Base-by-base conservation (phyloP, 64 coral and sea anemone species). In the Pocillopora verrucosa region DNA sequence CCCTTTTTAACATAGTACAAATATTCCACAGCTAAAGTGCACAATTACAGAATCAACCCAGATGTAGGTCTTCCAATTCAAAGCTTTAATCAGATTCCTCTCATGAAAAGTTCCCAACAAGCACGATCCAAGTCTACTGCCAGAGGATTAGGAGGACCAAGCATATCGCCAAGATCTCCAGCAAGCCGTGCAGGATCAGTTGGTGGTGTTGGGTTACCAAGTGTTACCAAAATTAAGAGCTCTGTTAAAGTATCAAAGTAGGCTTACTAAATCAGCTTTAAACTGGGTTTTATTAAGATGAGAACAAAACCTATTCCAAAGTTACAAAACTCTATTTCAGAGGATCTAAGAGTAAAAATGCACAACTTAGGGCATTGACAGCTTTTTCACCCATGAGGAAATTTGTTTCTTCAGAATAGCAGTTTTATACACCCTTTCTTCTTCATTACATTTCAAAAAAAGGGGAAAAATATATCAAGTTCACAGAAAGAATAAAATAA, bases 31-130 rank as follows among this genome's bases (percentile, higher is more conserved):
- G 90, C 83, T 4, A 92, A 80, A 79, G 78, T 92, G 1, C 76
- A 92, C 84, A 80, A 77, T 59, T 87, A 87, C 24, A 87, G 78
- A 36, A 59, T 92, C 75, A 92, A 92, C 69, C 90, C 90, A 45
- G 90, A 92, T 17, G 80, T 87, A 13, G 60, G 72, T n/a, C 86
- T 76, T 63, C 75, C 86, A 76, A 11, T 26, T 26, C 56, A 60
- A 77, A 88, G 26, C 24, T 26, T 24, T 61, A 56, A 0, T 3
- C 26, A 70, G 67, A 70, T n/a, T 6, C 60, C 72, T 41, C 12
- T 51, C 65, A 19, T 17, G 41, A 75, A 61, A 76, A 88, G 86
- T 15, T 41, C 72, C 76, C 22, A 22, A 34, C 73, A 26, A 17
- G 22, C 82, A 13, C 25, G 65, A 72, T 7, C 37, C 41, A 85